Evolutionary conservation across 2,113 vertebrate species (phyloP).

Genomic region (Pongo pygmaeus): DNA sequence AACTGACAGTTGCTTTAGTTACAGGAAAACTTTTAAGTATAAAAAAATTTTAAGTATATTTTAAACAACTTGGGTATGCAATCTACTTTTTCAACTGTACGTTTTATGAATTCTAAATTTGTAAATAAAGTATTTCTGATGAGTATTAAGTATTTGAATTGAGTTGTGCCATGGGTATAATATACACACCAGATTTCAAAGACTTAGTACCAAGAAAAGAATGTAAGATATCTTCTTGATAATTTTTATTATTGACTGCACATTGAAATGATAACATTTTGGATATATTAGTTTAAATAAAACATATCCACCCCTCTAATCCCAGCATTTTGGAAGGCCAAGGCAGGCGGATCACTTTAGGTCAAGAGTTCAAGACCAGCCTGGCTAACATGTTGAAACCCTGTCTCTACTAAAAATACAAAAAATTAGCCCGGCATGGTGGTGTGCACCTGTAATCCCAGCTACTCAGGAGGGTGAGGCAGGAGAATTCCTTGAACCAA

Average conservation of each 20-base stretch:
- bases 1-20: not conserved
- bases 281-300: not conserved
- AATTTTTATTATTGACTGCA: not conserved
- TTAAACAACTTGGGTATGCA: not conserved
- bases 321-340: no score
- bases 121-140: constrained; percentile 1
- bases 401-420: no score
- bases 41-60: not conserved
- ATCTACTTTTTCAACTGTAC: not conserved
- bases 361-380: no score
- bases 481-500: no score
- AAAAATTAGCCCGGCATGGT: no score
- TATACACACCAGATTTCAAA: not conserved
- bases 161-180: not conserved
- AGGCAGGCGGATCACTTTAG: no score
- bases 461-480: no score
- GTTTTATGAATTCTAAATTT: constrained; percentile 25
- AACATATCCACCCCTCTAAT: not conserved
- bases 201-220: not conserved
- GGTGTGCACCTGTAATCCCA: no score
- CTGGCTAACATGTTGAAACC: no score
- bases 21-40: not conserved
- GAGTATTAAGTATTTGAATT: not conserved
- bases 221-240: not conserved
- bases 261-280: constrained; percentile 25